Evolutionary conservation across 2,797 vertebrate genomes (phyloP).

Genomic region (Acipenser ruthenus): DNA sequence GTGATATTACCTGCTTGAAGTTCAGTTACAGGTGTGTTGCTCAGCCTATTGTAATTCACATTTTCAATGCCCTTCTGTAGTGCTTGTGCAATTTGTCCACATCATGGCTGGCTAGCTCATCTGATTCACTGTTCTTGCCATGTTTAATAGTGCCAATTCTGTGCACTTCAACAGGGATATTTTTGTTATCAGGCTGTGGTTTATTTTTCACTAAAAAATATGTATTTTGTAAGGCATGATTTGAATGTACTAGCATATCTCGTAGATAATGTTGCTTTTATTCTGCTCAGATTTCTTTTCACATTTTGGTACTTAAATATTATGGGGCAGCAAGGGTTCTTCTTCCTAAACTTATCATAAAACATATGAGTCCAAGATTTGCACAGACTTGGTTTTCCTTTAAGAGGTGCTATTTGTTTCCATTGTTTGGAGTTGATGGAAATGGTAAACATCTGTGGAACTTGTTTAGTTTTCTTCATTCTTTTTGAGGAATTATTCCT

Average conservation of each 20-base stretch:
- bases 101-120: constrained; percentile 9
- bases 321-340: constrained; percentile 7
- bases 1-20: constrained; percentile 18
- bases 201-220: not conserved
- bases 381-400: not conserved
- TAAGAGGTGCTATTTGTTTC: too few relatives aligned
- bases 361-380: constrained; percentile 6
- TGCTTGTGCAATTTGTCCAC: constrained; percentile 11
- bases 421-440: too few relatives aligned
- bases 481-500: too few relatives aligned
- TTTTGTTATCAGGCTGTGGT: not conserved
- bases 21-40: constrained; percentile 8
- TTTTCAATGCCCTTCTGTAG: constrained; percentile 15
- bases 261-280: not conserved
- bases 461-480: too few relatives aligned
- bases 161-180: not conserved
- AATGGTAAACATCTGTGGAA: too few relatives aligned
- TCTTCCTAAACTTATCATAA: too few relatives aligned
- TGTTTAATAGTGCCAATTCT: constrained; percentile 6
- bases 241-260: constrained; percentile 4
- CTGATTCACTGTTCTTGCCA: constrained; percentile 4
- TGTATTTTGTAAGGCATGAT: not conserved
- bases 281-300: not conserved
- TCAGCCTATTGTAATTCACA: not conserved
- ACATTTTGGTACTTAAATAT: constrained; percentile 9